Evolutionary conservation across 1,140 invertebrate genomes (phyloP).

Genomic region (Dinoponera quadriceps): DNA sequence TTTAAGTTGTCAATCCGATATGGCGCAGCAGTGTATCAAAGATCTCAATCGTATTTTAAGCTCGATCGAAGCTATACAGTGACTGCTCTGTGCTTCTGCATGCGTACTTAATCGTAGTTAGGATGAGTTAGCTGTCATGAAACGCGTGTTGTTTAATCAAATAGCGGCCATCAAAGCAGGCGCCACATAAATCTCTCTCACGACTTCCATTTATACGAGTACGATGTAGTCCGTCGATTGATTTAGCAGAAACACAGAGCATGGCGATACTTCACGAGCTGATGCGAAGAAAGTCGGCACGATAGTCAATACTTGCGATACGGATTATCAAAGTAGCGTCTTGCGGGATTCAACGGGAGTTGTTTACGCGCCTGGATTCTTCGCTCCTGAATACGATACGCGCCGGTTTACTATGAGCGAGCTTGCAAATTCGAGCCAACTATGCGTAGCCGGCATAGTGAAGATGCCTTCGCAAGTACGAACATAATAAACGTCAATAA

Average conservation of each 20-base stretch:
- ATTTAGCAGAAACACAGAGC: constrained; percentile 8
- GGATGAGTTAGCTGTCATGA: background rate
- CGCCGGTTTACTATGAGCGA: constrained; percentile 8
- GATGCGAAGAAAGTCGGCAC: constrained; percentile 9
- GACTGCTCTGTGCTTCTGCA: constrained; percentile 24
- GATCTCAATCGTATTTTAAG: background rate
- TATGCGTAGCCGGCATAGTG: constrained; percentile 53
- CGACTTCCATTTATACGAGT: background rate
- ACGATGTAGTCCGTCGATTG: background rate
- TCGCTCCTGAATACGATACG: constrained; percentile 1
- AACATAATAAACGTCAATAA: constrained; percentile 40
- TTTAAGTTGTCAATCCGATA: background rate
- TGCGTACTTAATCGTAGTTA: background rate
- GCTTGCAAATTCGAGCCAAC: constrained; percentile 48
- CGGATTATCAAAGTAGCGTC: constrained; percentile 30
- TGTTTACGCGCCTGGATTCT: constrained; percentile 47
- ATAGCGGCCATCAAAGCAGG: background rate
- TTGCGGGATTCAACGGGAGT: constrained; percentile 19
- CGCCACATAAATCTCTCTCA: background rate
- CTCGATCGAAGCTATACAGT: constrained; percentile 19
- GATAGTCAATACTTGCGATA: constrained; percentile 45
- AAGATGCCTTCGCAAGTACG: constrained; percentile 58
- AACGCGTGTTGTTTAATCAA: background rate
- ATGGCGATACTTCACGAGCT: background rate
- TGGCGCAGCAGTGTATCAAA: background rate